Evolutionary conservation across 2,888 invertebrate species (phyloP).

Genomic region (Aethes cnicana): DNA sequence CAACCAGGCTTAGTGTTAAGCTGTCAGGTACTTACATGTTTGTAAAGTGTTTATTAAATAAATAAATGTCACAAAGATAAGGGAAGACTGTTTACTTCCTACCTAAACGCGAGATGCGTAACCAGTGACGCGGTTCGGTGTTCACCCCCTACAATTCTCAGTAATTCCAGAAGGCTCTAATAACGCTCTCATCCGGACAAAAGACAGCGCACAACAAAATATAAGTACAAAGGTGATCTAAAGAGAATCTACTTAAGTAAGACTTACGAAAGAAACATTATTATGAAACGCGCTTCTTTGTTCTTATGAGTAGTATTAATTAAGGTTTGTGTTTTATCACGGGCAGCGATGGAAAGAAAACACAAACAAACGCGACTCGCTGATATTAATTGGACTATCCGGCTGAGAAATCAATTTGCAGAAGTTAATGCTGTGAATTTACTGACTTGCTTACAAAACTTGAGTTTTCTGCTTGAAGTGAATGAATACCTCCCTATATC

Average conservation of each 20-base stretch:
- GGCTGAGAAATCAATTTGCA: no score
- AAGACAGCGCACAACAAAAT: constrained; percentile 17
- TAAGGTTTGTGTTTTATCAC: constrained; percentile 19
- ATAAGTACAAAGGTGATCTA: constrained; percentile 24
- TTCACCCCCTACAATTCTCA: not conserved
- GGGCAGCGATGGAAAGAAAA: constrained; percentile 14
- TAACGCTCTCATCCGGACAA: constrained; percentile 10
- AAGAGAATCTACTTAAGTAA: constrained; percentile 13
- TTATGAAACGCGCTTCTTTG: constrained; percentile 25
- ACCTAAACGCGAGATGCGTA: not conserved
- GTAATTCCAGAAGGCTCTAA: constrained; percentile 5
- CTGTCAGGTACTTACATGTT: no score
- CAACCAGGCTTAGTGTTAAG: no score
- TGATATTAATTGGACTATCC: not conserved
- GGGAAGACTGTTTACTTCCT: no score
- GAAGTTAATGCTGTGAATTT: no score
- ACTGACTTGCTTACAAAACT: no score
- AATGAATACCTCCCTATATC: no score
- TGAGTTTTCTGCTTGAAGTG: no score
- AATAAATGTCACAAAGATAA: no score
- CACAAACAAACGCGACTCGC: not conserved
- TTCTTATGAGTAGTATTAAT: constrained; percentile 25
- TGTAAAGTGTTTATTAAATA: no score
- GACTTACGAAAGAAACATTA: constrained; percentile 20
- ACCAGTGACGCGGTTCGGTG: not conserved